Evolutionary conservation across 2,113 vertebrate species (phyloP), one percentile per base, ranked within the genome.

Genomic region (Serilophus lunatus): DNA sequence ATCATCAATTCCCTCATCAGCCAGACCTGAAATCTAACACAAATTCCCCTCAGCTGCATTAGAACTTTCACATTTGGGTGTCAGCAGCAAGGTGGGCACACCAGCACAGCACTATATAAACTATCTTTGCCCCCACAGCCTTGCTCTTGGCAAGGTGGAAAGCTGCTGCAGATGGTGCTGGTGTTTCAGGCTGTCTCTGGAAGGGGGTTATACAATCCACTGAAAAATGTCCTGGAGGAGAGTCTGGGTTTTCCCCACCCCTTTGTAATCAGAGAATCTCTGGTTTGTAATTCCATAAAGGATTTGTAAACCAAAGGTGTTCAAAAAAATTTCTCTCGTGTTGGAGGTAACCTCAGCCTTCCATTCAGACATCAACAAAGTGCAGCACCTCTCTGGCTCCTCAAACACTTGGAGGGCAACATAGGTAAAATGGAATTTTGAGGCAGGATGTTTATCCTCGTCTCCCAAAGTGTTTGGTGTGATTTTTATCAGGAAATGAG

Each of bases 281-380:
- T 57, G 54, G 33, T 88, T 90, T 82, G 20, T 74, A 54, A 82
- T 90, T 66, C 38, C 57, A 33, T 33, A 53, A 56, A 78, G 31
- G 47, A 53, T 91, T 80, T 80, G 59, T 38, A 26, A 87, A 50
- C 1, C 69, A 75, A 50, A 91, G 75, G 54, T 59, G 74, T 65
- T 91, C 5, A 7, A 20, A 78, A 69, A 45, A 5, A 29, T 10
- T 7, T n/a, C 31, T 60, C 36, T n/a, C 0, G 0, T 18, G 50
- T n/a, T 82, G 70, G 61, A 59, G 29, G 54, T 77, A 76, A 95
- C 54, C 14, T 79, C 87, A 94, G 35, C 63, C 49, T 86, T 96
- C 70, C 1, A 1, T 42, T 65, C 3, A 0, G 36, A 3, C 53
- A 0, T 31, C 38, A 38, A 38, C 24, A 23, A 70, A 77, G 25